phyloP scores from a whole-genome alignment of 2,113 vertebrate genomes.

The Chiloscyllium plagiosum region DNA sequence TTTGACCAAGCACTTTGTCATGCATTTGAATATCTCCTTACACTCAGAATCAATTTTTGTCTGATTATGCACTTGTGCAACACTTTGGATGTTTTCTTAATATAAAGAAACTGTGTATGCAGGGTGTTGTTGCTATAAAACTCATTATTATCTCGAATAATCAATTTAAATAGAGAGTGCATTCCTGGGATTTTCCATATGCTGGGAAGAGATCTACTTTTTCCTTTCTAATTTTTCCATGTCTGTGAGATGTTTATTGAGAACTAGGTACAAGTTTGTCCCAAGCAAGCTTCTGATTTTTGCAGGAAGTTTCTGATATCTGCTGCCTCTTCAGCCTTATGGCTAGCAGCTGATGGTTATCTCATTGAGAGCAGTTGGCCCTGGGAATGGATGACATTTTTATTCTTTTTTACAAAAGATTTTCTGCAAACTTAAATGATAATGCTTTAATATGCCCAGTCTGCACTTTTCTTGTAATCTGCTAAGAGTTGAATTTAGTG shows the following conservation, averaged over 20 bases:
- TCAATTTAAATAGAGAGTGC: neutral
- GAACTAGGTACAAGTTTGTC: neutral
- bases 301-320: neutral
- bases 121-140: neutral
- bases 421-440: neutral
- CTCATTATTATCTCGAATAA: neutral
- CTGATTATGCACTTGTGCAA: neutral
- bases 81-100: neutral
- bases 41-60: neutral
- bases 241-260: neutral
- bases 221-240: neutral
- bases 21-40: neutral
- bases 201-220: neutral
- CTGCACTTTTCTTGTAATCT: neutral
- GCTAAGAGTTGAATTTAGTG: neutral
- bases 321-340: neutral
- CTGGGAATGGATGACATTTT: neutral
- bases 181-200: neutral
- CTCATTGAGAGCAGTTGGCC: neutral
- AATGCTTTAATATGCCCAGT: neutral
- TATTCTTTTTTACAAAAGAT: neutral
- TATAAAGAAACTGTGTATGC: neutral
- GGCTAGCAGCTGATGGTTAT: neutral
- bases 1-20: neutral
- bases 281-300: neutral